Conservation (phyloP, 2,888 invertebrate species). For the Leucania comma region DNA sequence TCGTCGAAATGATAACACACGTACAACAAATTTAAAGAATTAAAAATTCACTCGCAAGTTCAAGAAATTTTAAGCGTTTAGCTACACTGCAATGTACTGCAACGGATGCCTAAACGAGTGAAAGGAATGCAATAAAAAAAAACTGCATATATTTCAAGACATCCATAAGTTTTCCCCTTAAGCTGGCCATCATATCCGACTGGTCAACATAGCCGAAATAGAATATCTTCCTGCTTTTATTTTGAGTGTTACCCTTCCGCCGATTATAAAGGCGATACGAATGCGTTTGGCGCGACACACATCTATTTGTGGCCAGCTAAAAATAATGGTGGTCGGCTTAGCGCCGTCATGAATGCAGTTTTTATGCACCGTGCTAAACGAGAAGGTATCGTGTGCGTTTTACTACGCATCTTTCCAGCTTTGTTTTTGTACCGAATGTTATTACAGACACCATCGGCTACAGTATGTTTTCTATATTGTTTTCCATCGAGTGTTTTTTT, state of each 20-base stretch:
- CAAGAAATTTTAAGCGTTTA: background rate
- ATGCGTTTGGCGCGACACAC: conserved; percentile 78
- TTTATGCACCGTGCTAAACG: conserved; percentile 84
- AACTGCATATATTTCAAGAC: background rate
- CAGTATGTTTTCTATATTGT: background rate
- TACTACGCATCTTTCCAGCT: conserved; percentile 26
- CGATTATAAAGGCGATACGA: conserved; percentile 72
- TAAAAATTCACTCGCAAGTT: no score
- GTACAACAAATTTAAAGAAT: background rate
- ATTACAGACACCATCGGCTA: conserved; percentile 1
- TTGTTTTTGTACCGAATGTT: conserved; percentile 35
- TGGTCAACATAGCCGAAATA: conserved; percentile 50
- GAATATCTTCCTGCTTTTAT: conserved; percentile 65
- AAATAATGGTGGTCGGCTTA: conserved; percentile 80
- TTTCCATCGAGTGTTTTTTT: background rate
- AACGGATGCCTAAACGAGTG: background rate
- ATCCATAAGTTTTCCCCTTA: conserved; percentile 6
- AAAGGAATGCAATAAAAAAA: background rate
- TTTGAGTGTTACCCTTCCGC: conserved; percentile 67
- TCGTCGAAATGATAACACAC: background rate
- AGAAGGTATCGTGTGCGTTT: conserved; percentile 59
- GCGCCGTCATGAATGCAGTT: conserved; percentile 79
- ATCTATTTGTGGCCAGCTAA: conserved; percentile 84
- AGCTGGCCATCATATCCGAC: conserved; percentile 35
- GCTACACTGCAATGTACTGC: background rate